Conservation (phyloP, 2,888 invertebrate genomes). For the Helicoverpa assulta region DNA sequence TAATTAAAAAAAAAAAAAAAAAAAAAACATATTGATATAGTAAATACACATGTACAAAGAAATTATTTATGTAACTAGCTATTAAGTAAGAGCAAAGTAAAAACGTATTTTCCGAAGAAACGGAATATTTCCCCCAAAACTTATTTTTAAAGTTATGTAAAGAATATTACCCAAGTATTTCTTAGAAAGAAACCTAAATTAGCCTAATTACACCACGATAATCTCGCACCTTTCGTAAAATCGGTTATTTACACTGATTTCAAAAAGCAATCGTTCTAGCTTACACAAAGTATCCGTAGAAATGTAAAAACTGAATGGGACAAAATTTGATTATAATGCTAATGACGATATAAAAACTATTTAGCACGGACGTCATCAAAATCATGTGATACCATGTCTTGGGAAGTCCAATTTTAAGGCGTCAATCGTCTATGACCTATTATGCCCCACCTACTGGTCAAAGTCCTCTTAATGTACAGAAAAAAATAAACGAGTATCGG, state of each 20-base stretch:
- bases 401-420: not conserved
- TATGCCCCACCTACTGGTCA: not conserved
- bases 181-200: too few relatives aligned
- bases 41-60: not conserved
- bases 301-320: too few relatives aligned
- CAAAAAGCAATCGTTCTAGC: not conserved
- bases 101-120: constrained; percentile 29
- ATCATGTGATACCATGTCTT: not conserved
- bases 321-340: not conserved
- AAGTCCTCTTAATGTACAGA: not conserved
- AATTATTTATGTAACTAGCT: not conserved
- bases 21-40: not conserved
- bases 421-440: too few relatives aligned
- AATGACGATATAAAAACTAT: not conserved
- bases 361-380: not conserved
- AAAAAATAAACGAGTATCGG: not conserved
- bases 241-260: too few relatives aligned
- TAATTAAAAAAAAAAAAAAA: too few relatives aligned
- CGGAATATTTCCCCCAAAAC: constrained; percentile 12
- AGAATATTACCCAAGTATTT: too few relatives aligned
- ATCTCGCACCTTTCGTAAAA: too few relatives aligned
- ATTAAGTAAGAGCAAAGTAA: constrained; percentile 4
- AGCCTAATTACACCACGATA: too few relatives aligned
- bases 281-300: not conserved
- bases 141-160: too few relatives aligned